Conservation (phyloP, 2,113 vertebrate species). For the Dasypus novemcinctus region DNA sequence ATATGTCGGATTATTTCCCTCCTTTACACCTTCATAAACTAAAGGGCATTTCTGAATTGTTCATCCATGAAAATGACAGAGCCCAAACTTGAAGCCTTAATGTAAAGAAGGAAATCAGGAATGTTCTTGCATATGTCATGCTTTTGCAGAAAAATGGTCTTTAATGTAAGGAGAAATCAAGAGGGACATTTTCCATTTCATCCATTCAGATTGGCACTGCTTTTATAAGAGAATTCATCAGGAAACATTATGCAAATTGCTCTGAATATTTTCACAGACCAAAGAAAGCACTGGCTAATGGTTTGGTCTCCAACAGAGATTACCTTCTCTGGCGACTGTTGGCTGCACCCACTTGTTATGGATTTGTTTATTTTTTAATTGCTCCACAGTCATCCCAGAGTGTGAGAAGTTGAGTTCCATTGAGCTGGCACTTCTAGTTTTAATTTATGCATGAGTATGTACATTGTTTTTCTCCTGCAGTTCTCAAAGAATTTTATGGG, state of each 20-base stretch:
- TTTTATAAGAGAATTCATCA: conserved; percentile 26
- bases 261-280: conserved; percentile 17
- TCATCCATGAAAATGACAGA: background rate
- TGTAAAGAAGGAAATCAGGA: background rate
- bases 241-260: conserved; percentile 35
- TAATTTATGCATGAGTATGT: conserved; percentile 84
- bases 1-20: background rate
- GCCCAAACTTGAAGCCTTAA: background rate
- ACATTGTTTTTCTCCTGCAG: conserved; percentile 84
- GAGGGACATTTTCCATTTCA: background rate
- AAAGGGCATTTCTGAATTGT: background rate
- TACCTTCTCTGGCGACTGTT: conserved; percentile 62
- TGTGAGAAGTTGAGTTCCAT: conserved; percentile 63
- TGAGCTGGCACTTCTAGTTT: conserved; percentile 77
- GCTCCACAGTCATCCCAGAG: conserved; percentile 49
- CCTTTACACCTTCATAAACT: background rate
- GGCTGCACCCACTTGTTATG: conserved; percentile 51
- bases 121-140: background rate
- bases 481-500: conserved; percentile 85
- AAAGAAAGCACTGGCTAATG: conserved; percentile 38
- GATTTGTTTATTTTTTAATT: conserved; percentile 59
- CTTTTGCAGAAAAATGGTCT: background rate
- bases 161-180: background rate
- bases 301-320: conserved; percentile 41
- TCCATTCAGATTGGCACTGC: background rate